Percentiles rank a stretch among this genome's conserved stretches.
phyloP scores from a whole-genome alignment of 2,888 invertebrate species.

The Mesodorylaimus sp. region DNA sequence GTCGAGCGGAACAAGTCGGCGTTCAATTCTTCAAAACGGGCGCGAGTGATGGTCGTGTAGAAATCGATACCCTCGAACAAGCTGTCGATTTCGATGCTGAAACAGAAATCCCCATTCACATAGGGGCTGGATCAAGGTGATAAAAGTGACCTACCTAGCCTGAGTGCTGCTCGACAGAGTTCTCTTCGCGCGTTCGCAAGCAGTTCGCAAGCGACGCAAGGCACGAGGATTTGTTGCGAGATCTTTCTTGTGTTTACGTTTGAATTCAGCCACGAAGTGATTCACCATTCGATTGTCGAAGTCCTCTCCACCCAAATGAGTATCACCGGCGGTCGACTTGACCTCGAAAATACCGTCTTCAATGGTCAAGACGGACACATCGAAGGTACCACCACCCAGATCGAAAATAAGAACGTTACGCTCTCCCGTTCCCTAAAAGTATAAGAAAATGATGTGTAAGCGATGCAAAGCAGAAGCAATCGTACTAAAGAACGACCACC shows the following conservation, averaged over 20 bases:
- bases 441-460: too few species aligned
- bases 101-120: background rate
- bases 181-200: constrained; percentile 51
- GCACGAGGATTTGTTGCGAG: constrained; percentile 68
- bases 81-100: constrained; percentile 72
- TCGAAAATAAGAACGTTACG: constrained; percentile 45
- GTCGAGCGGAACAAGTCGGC: constrained; percentile 84
- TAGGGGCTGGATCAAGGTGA: background rate
- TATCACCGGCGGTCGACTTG: constrained; percentile 66
- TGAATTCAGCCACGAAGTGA: constrained; percentile 36
- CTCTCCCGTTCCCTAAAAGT: constrained; percentile 28
- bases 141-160: constrained; percentile 5
- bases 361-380: constrained; percentile 81
- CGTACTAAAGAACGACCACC: too few species aligned
- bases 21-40: constrained; percentile 87
- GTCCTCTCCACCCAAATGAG: constrained; percentile 39
- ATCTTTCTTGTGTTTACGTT: constrained; percentile 61
- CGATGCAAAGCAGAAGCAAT: too few species aligned
- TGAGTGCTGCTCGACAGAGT: constrained; percentile 38
- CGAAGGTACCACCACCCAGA: constrained; percentile 72
- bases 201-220: constrained; percentile 69
- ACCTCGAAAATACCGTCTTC: constrained; percentile 86
- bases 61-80: constrained; percentile 87
- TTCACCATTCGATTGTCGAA: constrained; percentile 43
- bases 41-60: constrained; percentile 83